phyloP scores from a whole-genome alignment of 1,140 invertebrate genomes.

The Diorhabda sublineata region DNA sequence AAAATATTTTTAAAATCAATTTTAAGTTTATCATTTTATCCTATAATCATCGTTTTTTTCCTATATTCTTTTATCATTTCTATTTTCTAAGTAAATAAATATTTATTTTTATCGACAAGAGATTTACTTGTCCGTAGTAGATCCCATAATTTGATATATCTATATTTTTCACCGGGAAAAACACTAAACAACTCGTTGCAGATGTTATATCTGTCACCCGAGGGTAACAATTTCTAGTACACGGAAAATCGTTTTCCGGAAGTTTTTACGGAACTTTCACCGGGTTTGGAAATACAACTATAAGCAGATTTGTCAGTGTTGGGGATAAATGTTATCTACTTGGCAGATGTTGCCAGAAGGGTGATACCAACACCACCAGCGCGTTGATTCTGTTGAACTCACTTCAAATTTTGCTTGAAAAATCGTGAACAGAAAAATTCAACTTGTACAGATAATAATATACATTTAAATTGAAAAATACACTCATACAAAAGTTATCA shows the following conservation, averaged over 20 bases:
- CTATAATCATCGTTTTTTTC: too few relatives aligned
- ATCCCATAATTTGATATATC: too few relatives aligned
- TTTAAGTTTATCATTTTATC: too few relatives aligned
- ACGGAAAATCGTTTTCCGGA: conserved; percentile 5
- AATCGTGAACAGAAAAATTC: background rate
- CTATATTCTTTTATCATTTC: too few relatives aligned
- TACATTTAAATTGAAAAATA: too few relatives aligned
- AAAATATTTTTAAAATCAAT: too few relatives aligned
- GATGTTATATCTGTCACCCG: background rate
- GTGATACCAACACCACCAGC: background rate
- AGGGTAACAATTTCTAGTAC: background rate
- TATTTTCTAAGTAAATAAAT: too few relatives aligned
- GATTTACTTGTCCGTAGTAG: too few relatives aligned
- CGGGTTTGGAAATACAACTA: conserved; percentile 15
- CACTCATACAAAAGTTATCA: too few relatives aligned
- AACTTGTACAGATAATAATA: too few relatives aligned
- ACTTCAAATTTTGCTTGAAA: background rate
- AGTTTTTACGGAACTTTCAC: conserved; percentile 8
- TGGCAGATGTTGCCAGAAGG: conserved; percentile 17
- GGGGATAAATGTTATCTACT: conserved; percentile 17
- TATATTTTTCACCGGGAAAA: background rate
- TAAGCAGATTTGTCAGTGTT: conserved; percentile 22
- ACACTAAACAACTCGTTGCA: background rate
- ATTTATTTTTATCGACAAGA: too few relatives aligned
- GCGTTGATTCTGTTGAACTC: background rate